Evolutionary conservation across 2,797 vertebrate genomes (phyloP), one percentile per base, ranked within the genome.

Genomic region (Atherinosoma microstoma): DNA sequence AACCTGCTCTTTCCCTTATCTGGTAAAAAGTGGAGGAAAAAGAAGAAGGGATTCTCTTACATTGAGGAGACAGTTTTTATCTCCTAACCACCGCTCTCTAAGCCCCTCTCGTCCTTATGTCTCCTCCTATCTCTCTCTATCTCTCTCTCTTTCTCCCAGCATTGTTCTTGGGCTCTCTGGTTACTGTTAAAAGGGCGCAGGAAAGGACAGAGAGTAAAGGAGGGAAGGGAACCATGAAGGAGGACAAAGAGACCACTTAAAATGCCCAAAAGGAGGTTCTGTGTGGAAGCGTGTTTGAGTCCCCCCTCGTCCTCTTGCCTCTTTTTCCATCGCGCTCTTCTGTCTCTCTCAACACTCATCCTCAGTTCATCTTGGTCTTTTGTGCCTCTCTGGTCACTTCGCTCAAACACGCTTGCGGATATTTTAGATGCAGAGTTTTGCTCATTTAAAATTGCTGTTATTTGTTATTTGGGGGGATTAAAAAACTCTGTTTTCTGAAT

Each of bases 1-100:
- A 90, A 87, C 76, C 74, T 70, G 71, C 77, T 87, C 77, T 87
- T 87, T 88, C 47, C 65, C 84, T 90, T 89, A 89, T 90, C 82
- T 81, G 70, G 60, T 69, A 73, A 70, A 68, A 86, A 74, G 71
- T 73, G 45, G 67, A 86, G 77, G 68, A 82, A 67, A 80, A 76
- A 83, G 79, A 80, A 76, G 79, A 61, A 67, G 78, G 85, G 84
- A 93, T 93, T 90, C 85, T 86, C 89, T 93, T 93, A 89, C 91
- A 87, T 74, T 7, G 49, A 82, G 89, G 90, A 93, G 90, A 93
- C 89, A 81, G 86, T 90, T 84, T 76, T 91, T 92, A 91, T 91
- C 91, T 88, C 32, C 81, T 88, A 85, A 84, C 75, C 83, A 42
- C 51, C 66, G 57, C 90, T 81, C 82, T 87, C 77, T 87, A 83